Evolutionary conservation across 2,113 vertebrate genomes (phyloP), one percentile per base, ranked within the genome.

Genomic region (Phyllopteryx taeniolatus): DNA sequence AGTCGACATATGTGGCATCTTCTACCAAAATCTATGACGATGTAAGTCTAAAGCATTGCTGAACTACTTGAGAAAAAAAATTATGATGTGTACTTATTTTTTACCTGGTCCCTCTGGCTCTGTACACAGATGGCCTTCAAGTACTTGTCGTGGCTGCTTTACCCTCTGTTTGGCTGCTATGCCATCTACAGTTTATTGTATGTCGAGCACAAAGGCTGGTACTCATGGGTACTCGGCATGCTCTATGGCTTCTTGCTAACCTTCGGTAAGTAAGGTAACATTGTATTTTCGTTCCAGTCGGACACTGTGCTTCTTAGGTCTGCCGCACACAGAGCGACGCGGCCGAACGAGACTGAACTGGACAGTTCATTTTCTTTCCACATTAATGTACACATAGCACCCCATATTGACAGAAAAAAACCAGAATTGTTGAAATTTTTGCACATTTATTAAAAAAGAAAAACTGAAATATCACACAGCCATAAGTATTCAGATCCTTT

Each of bases 141-240:
- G 83, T 98, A 98, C 87, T 87, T 98, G 68, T 98, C 96, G 0
- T 98, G 96, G 96, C 91, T 96, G 67, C 95, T 98, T 33, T 98
- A 96, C 88, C 96, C 96, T 0, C 87, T 98, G 67, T 92, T 98
- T 79, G 96, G 95, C 72, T 98, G 96, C 86, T 98, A 98, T 0
- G 94, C 96, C 0, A 70, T 98, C 69, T 98, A 98, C 88, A 98
- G 96, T 84, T 93, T 98, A 69, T 87, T 98, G 81, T 98, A 98
- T 67, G 92, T 97, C 86, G 96, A 98, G 87, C 96, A 98, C 93
- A 98, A 98, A 92, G 94, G 96, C 91, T 98, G 96, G 96, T 98
- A 98, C 90, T 98, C 96, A 0, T 98, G 94, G 94, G 94, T 98
- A 75, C 94, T 98, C 74, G 91, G 96, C 87, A 98, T 98, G 96